A percentile compares a stretch with the other conserved stretches of the same genome.
These are phyloP conservation scores for Lateolabrax maculatus DNA, from an alignment of 2,797 vertebrate genomes.

Conservation along the genomic window DNA sequence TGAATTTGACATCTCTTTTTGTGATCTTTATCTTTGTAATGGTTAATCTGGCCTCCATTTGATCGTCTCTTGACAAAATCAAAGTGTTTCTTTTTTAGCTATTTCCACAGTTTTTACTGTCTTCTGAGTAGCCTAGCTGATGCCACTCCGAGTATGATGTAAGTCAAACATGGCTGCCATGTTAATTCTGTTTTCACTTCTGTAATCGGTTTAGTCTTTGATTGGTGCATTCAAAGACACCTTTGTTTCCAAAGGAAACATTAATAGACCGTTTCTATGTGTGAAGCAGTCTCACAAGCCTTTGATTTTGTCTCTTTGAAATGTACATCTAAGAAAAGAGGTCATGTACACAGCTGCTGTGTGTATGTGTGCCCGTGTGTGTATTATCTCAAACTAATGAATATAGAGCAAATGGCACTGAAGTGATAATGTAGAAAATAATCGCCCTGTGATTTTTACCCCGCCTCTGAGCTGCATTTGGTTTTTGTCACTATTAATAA, in stretches of 20 bases:
- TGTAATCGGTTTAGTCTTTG: constrained; percentile 76
- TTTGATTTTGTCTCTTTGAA: constrained; percentile 82
- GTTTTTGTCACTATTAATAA: constrained; percentile 63
- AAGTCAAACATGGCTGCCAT: constrained; percentile 67
- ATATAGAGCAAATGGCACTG: constrained; percentile 70
- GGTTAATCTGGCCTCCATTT: neutral
- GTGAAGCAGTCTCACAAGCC: constrained; percentile 71
- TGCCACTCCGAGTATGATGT: constrained; percentile 26
- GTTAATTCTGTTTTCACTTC: constrained; percentile 59
- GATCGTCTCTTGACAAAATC: constrained; percentile 2
- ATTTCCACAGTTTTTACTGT: constrained; percentile 1
- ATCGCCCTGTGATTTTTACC: constrained; percentile 60
- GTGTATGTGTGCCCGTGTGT: constrained; percentile 21
- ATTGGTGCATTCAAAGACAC: constrained; percentile 78
- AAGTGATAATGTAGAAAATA: constrained; percentile 73
- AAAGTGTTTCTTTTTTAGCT: neutral
- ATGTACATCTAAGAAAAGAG: constrained; percentile 72
- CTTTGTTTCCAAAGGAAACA: constrained; percentile 80
- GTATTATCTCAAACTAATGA: constrained; percentile 65
- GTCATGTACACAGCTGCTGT: constrained; percentile 72
- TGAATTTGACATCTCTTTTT: constrained; percentile 11
- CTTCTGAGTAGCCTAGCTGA: neutral
- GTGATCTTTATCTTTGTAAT: constrained; percentile 13
- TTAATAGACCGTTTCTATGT: constrained; percentile 74
- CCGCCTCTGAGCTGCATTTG: constrained; percentile 49